phyloP scores from a whole-genome alignment of 2,113 vertebrate genomes.

The Bambusicola thoracicus region DNA sequence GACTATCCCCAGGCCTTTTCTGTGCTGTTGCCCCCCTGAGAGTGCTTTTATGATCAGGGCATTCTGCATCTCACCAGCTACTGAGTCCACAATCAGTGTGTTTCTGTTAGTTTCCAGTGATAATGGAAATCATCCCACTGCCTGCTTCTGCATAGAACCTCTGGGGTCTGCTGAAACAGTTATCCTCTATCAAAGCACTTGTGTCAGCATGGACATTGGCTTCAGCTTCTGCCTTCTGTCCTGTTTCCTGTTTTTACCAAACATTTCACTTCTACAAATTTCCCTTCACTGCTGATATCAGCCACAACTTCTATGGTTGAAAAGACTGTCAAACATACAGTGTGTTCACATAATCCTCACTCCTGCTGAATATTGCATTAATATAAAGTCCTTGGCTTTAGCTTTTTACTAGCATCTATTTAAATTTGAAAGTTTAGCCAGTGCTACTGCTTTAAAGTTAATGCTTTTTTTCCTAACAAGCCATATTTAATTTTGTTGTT shows the following conservation, averaged over 20 bases:
- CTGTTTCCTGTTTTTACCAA: neutral
- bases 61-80: neutral
- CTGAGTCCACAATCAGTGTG: accelerated
- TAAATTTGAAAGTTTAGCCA: neutral
- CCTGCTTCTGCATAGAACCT: neutral
- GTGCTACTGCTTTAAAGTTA: neutral
- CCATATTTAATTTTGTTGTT: neutral
- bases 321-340: neutral
- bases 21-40: accelerated
- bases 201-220: neutral
- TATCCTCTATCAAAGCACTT: neutral
- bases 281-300: neutral
- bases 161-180: neutral
- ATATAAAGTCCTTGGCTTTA: neutral
- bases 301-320: neutral
- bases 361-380: neutral
- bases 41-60: neutral
- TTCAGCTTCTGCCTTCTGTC: neutral
- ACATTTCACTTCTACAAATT: neutral
- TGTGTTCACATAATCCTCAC: neutral
- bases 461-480: neutral
- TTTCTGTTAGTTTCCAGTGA: neutral
- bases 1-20: neutral
- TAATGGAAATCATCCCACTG: neutral
- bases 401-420: neutral